Evolutionary conservation across 2,888 invertebrate genomes (phyloP).

Genomic region (Fragum fragum): DNA sequence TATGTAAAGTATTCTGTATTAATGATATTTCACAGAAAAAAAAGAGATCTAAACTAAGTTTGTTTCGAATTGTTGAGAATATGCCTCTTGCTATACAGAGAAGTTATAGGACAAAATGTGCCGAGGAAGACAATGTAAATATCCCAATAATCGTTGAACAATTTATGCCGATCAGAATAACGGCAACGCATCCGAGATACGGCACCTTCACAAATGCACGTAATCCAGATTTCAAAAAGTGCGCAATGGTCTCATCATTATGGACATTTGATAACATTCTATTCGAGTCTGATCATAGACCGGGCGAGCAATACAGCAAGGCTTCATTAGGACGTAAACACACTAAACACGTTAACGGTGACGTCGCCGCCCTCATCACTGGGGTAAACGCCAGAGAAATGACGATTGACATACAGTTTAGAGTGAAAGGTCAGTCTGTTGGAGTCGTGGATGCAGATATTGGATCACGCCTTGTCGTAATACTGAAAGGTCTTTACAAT

Average conservation of each 20-base stretch:
- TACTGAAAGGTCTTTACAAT: slow-evolving; percentile 11
- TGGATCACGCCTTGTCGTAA: slow-evolving; percentile 32
- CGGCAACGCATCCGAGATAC: slow-evolving; percentile 72
- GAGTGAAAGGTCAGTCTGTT: slow-evolving; percentile 21
- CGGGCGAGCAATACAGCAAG: slow-evolving; percentile 22
- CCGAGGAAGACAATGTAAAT: slow-evolving; percentile 77
- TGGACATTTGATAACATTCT: slow-evolving; percentile 61
- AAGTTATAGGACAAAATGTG: slow-evolving; percentile 70
- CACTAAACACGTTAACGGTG: slow-evolving; percentile 35
- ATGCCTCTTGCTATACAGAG: slow-evolving; percentile 42
- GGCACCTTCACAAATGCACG: slow-evolving; percentile 66
- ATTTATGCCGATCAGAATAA: slow-evolving; percentile 48
- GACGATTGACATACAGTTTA: slow-evolving; percentile 33
- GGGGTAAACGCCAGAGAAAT: slow-evolving; percentile 28
- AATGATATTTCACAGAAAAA: slow-evolving; percentile 46
- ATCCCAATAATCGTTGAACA: slow-evolving; percentile 68
- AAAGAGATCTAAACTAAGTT: slow-evolving; percentile 7
- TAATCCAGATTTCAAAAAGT: slow-evolving; percentile 58
- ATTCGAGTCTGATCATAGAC: slow-evolving; percentile 25
- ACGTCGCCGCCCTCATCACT: slow-evolving; percentile 37
- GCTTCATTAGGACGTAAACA: slow-evolving; percentile 38
- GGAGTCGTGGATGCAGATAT: slow-evolving; percentile 48
- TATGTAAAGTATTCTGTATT: slow-evolving; percentile 69
- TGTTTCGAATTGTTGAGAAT: neutral
- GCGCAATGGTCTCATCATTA: slow-evolving; percentile 56